Base-by-base conservation (phyloP, 2,797 vertebrate species). In the Acanthopagrus latus region DNA sequence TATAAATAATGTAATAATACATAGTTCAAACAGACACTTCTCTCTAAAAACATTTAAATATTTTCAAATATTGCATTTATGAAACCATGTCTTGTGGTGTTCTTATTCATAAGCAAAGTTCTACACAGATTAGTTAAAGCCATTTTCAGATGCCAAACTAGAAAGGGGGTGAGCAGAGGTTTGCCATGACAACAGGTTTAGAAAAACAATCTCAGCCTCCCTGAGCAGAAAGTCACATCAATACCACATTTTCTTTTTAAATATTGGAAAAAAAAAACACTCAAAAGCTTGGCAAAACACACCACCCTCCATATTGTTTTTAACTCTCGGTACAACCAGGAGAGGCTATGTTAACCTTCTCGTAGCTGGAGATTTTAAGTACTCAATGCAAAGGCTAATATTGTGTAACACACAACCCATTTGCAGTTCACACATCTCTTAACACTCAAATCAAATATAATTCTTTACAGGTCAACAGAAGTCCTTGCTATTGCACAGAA, bases 191-290 rank as follows among this genome's bases (percentile, higher is more conserved):
- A 38, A 79, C 73, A 70, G 50, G 50, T 86, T 89, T 85, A 85
- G 69, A 88, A 90, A 91, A 89, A 93, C 79, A 90, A 93, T 88
- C 86, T 91, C 90, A 90, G 90, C 91, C 91, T 94, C 92, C 91
- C 93, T 93, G 93, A 94, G 93, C 89, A 93, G 88, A 92, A 93
- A 93, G 85, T 92, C 89, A 93, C 91, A 88, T 89, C 92, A 91
- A 91, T 78, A 91, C 86, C 86, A 91, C 87, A 88, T 88, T 92
- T 33, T 27, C n/a, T 33, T 33, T 93, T 86, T 43, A 52, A 92
- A 93, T 91, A 92, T 86, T 82, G 88, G n/a, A n/a, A n/a, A 93
- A 89, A 87, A 89, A 89, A 89, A 93, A 93, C 90, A 93, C 90
- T 89, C 89, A 89, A 89, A 91, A 89, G 82, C 88, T 93, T 94